Evolutionary conservation across 2,113 vertebrate genomes (phyloP).

Genomic region (Crotophaga sulcirostris): DNA sequence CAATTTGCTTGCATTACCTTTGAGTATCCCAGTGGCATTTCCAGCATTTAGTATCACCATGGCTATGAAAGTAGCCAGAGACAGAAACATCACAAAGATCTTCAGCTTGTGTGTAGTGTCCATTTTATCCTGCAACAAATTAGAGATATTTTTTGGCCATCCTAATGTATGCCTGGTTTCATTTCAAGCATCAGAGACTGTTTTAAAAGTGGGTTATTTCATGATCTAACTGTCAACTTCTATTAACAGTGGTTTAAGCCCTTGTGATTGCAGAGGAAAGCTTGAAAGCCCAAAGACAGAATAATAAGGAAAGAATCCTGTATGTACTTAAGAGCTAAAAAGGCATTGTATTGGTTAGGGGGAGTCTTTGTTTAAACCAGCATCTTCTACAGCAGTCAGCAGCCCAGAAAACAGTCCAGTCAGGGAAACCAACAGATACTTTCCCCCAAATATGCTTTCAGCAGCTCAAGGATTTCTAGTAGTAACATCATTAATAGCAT

Average conservation of each 20-base stretch:
- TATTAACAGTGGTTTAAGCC: no score
- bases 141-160: background rate
- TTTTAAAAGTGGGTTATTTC: background rate
- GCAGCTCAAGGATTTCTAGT: background rate
- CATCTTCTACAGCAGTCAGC: background rate
- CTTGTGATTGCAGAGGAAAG: no score
- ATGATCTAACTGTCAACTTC: no score
- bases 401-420: background rate
- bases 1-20: conserved; percentile 15
- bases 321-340: no score
- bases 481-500: background rate
- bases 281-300: no score
- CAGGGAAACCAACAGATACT: background rate
- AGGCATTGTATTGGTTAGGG: background rate
- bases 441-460: background rate
- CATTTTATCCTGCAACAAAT: conserved; percentile 32
- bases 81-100: conserved; percentile 42
- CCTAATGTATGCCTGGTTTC: background rate
- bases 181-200: background rate
- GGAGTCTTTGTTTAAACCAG: background rate
- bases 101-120: background rate
- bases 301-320: no score
- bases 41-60: conserved; percentile 52
- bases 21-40: conserved; percentile 41
- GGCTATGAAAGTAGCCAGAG: background rate